Evolutionary conservation across 2,888 invertebrate species (phyloP), one percentile per base, ranked within the genome.

Genomic region (Ichneumoninae sp.): DNA sequence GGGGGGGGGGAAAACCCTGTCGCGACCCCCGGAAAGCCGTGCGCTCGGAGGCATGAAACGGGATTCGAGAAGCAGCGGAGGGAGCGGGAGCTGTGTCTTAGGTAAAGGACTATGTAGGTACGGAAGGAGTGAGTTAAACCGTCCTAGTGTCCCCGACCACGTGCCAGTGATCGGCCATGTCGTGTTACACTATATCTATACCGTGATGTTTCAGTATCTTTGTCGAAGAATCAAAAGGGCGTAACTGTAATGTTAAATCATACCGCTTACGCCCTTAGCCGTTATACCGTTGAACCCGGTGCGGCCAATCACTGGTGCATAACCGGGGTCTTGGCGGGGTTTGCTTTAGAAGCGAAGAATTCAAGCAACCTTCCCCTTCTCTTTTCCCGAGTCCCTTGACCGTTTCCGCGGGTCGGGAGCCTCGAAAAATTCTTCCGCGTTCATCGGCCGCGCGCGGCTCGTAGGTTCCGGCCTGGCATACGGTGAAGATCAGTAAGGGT

Each of bases 361-460:
- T 81, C 70, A 74, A 83, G 60, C 71, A 52, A 44, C 68, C 65
- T 69, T 50, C 44, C 22, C 16, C 47, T 44, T 19, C 60, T 7
- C 70, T 19, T 33, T 63, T 47, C 47, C 40, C 52, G 76, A 83
- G 85, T 85, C 83, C 85, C 83, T 85, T 83, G 85, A 85, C 83
- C 85, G 85, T 80, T 85, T 85, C 80, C 85, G 85, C 85, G 79
- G 85, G 79, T 85, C 85, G 85, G 85, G 85, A 85, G 83, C 80
- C 85, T 83, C 83, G 85, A 85, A 89, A 91, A 91, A 90, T 91
- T 89, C 91, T 91, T 91, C 89, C 90, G 89, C 90, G 91, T 91
- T 91, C 91, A 90, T 90, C 89, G 91, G 90, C 90, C 90, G 91
- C 88, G 57, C 83, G 80, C 70, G 10, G 68, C n/a, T 19, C n/a